These are phyloP conservation scores for Chymomyza procnemis DNA, from an alignment of 2,888 invertebrate species.

Conservation along the genomic window DNA sequence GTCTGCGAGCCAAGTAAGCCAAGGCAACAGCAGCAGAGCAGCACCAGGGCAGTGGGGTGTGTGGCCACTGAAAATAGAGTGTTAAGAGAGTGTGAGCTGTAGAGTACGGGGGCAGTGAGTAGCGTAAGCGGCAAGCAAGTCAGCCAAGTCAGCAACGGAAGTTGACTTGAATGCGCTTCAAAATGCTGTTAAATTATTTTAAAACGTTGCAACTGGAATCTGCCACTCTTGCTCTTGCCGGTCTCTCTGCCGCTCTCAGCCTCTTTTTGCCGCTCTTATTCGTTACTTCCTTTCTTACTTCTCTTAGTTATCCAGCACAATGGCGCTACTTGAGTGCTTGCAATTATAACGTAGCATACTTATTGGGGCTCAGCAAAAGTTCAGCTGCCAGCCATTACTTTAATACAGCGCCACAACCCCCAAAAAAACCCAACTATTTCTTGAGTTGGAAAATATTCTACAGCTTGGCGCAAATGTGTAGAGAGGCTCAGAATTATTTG, in stretches of 20 bases:
- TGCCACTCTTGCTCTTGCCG: background rate
- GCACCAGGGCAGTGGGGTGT: conserved; percentile 30
- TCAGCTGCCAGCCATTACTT: conserved; percentile 12
- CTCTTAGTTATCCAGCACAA: conserved; percentile 40
- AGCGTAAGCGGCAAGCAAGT: background rate
- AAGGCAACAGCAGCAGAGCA: conserved; percentile 17
- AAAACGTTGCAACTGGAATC: conserved; percentile 59
- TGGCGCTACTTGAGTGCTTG: conserved; percentile 68
- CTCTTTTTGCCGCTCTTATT: background rate
- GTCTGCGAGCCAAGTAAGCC: conserved; percentile 27
- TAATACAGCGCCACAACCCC: background rate
- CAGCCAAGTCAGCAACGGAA: conserved; percentile 57
- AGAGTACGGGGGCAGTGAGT: background rate
- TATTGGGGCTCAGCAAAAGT: conserved; percentile 32
- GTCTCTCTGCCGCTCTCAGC: conserved; percentile 8
- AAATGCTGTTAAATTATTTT: conserved; percentile 74
- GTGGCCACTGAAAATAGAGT: conserved; percentile 10
- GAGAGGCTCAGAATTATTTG: no score
- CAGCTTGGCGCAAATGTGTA: no score
- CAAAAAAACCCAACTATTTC: no score
- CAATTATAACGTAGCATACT: conserved; percentile 44
- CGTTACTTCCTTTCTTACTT: background rate
- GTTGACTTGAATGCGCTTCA: conserved; percentile 71
- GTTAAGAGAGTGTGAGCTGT: conserved; percentile 4
- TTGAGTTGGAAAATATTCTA: background rate